These are phyloP conservation scores for Tiphia femorata DNA, from an alignment of 2,888 invertebrate species.

Conservation along the genomic window DNA sequence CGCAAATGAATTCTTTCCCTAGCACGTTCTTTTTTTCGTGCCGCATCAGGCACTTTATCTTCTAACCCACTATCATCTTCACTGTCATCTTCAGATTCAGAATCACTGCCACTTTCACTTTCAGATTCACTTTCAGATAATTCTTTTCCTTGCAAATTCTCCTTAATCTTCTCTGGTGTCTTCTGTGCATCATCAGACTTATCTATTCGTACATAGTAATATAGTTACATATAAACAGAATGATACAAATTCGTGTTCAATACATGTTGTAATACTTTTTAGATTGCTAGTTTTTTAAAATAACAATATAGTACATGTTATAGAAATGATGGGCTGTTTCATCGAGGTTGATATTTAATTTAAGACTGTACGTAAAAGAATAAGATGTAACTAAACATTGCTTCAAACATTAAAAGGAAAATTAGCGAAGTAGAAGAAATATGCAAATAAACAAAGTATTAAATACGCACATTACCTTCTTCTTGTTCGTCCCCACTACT, in stretches of 20 bases:
- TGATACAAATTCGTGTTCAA: not conserved
- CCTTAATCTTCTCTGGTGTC: constrained; percentile 37
- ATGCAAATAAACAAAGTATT: not conserved
- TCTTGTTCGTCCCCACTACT: constrained; percentile 74
- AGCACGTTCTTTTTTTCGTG: constrained; percentile 80
- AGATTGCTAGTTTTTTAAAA: too few species aligned
- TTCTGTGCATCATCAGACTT: constrained; percentile 58
- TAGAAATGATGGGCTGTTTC: too few species aligned
- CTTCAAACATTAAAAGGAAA: not conserved
- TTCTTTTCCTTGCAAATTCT: constrained; percentile 18
- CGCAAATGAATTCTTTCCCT: constrained; percentile 81
- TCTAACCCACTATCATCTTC: constrained; percentile 67
- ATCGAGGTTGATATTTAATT: too few species aligned
- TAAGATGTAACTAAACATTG: too few species aligned
- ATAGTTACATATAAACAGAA: not conserved
- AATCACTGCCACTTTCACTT: constrained; percentile 71
- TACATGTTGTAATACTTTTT: too few species aligned
- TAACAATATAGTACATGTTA: too few species aligned
- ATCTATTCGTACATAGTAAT: constrained; percentile 34
- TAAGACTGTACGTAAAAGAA: too few species aligned
- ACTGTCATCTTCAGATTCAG: constrained; percentile 73
- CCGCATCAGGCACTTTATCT: constrained; percentile 81
- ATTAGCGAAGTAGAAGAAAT: not conserved
- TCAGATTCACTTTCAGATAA: constrained; percentile 65
- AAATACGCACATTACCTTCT: constrained; percentile 43